phyloP scores from a whole-genome alignment of 1,140 invertebrate genomes.

The Pomphorhynchus laevis region DNA sequence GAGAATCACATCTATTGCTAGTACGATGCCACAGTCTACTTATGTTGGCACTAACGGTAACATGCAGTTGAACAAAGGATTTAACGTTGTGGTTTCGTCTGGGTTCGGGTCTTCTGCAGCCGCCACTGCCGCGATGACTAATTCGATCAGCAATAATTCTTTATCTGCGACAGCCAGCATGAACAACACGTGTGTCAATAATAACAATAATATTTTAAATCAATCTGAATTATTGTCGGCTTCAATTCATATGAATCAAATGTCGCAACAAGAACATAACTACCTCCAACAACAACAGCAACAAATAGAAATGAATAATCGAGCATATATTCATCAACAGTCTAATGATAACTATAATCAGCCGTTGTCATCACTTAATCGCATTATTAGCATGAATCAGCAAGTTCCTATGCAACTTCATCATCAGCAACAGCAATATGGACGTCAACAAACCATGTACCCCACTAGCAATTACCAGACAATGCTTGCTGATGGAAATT shows the following conservation, averaged over 20 bases:
- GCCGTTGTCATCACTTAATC: not conserved
- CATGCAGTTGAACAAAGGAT: too few species aligned
- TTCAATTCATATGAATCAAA: not conserved
- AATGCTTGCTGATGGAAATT: too few species aligned
- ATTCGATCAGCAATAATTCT: too few species aligned
- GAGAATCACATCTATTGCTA: not conserved
- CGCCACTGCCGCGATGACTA: too few species aligned
- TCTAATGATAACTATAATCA: slow-evolving; percentile 6
- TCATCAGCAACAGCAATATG: slow-evolving; percentile 2
- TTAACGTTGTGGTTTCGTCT: too few species aligned
- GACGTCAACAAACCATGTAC: too few species aligned
- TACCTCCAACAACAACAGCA: slow-evolving; percentile 1
- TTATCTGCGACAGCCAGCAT: too few species aligned
- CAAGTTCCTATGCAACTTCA: slow-evolving; percentile 2
- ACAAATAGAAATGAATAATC: not conserved
- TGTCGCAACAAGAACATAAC: not conserved
- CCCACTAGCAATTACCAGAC: too few species aligned
- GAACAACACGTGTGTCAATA: too few species aligned
- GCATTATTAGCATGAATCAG: not conserved
- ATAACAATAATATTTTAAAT: not conserved
- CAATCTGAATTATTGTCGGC: not conserved
- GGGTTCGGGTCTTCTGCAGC: too few species aligned
- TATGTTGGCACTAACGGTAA: not conserved
- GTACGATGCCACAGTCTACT: not conserved
- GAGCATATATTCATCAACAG: too few species aligned